These are phyloP conservation scores for Heliopora coerulea DNA, from an alignment of 92 coral and sea anemone genomes.

Conservation along the genomic window DNA sequence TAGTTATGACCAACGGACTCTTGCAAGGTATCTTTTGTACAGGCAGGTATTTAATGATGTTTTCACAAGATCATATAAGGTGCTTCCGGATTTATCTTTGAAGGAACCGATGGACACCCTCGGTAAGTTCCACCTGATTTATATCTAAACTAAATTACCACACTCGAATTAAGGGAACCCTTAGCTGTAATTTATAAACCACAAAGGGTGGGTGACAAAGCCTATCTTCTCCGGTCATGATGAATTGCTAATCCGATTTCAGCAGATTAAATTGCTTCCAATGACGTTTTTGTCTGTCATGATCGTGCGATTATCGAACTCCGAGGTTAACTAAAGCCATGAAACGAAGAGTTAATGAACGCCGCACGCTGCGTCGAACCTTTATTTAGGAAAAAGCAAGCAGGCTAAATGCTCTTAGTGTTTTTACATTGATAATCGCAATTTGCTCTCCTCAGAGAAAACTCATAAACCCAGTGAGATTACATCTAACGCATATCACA, in stretches of 20 bases:
- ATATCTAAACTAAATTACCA: neutral
- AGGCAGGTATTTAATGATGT: neutral
- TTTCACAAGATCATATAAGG: slow-evolving; percentile 8
- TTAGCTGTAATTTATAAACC: neutral
- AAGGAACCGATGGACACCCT: slow-evolving; percentile 25
- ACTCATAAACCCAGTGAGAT: slow-evolving; percentile 12
- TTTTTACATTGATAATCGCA: neutral
- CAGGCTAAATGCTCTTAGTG: neutral
- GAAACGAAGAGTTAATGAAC: neutral
- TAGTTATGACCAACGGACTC: no score
- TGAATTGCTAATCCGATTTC: slow-evolving; percentile 21
- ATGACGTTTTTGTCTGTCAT: neutral
- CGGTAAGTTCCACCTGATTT: neutral
- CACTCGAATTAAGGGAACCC: neutral
- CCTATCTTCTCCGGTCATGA: neutral
- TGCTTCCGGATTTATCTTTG: slow-evolving; percentile 32
- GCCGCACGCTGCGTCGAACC: neutral
- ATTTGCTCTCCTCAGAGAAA: slow-evolving; percentile 23
- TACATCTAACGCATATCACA: no score
- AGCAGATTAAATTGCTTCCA: neutral
- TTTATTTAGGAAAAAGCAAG: neutral
- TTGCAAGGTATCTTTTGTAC: no score
- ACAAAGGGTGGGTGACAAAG: neutral
- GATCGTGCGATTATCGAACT: neutral
- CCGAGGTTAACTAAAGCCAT: no score